Percentiles rank a stretch among this genome's conserved stretches.
These are phyloP conservation scores for Zootermopsis nevadensis DNA, from an alignment of 2,888 invertebrate genomes.

Conservation along the genomic window DNA sequence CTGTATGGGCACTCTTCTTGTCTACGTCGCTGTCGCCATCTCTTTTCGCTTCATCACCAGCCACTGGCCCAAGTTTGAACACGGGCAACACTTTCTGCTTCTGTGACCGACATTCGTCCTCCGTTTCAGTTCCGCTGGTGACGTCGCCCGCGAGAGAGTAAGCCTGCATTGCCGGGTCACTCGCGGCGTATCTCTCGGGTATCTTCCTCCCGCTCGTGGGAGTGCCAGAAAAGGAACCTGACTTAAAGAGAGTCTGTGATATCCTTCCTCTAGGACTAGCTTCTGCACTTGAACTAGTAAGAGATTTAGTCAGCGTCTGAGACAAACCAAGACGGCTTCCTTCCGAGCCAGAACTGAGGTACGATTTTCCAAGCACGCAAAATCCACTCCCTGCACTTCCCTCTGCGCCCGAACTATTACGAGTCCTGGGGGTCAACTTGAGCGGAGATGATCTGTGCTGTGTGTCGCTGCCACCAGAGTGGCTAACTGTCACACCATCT, in stretches of 20 bases:
- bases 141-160: slow-evolving; percentile 54
- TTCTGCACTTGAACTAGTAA: slow-evolving; percentile 6
- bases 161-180: slow-evolving; percentile 72
- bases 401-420: slow-evolving; percentile 33
- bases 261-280: slow-evolving; percentile 1
- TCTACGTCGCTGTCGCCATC: slow-evolving; percentile 62
- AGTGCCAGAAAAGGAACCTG: slow-evolving; percentile 78
- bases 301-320: slow-evolving; percentile 12
- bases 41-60: slow-evolving; percentile 57
- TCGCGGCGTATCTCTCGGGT: slow-evolving; percentile 67
- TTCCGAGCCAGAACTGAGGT: slow-evolving; percentile 55
- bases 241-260: slow-evolving; percentile 70
- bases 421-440: slow-evolving; percentile 19
- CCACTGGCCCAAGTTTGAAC: slow-evolving; percentile 57
- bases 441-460: slow-evolving; percentile 22
- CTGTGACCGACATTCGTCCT: slow-evolving; percentile 56
- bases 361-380: not conserved
- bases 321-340: slow-evolving; percentile 30
- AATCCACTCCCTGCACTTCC: slow-evolving; percentile 6
- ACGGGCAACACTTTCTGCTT: slow-evolving; percentile 53
- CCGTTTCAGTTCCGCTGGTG: slow-evolving; percentile 63
- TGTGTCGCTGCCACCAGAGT: slow-evolving; percentile 60
- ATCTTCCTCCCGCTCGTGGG: slow-evolving; percentile 3
- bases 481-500: slow-evolving; percentile 62
- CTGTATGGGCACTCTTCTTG: slow-evolving; percentile 51